These are phyloP conservation scores for Neoitamus cyanurus DNA, from an alignment of 2,888 invertebrate species.

Conservation along the genomic window DNA sequence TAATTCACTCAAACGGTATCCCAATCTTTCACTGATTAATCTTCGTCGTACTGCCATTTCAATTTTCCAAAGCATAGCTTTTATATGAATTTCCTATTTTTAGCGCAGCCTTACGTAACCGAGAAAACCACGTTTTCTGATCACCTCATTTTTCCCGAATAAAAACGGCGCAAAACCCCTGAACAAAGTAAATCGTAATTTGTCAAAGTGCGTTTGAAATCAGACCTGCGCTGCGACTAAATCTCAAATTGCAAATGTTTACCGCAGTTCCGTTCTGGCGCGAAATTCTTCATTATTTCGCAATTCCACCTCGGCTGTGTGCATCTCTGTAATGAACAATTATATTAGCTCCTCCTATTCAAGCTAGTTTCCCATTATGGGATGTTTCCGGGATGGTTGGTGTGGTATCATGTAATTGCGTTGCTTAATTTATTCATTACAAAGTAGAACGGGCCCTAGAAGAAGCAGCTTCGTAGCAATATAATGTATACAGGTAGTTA, in stretches of 20 bases:
- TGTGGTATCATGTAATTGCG: not conserved
- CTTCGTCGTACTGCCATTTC: no score
- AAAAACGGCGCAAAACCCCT: not conserved
- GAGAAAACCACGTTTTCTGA: not conserved
- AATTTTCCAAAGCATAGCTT: no score
- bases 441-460: not conserved
- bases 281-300: not conserved
- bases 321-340: not conserved
- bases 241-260: not conserved
- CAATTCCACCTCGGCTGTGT: not conserved
- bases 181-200: not conserved
- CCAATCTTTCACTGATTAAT: no score
- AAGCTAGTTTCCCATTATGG: not conserved
- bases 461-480: not conserved
- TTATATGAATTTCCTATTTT: not conserved
- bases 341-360: not conserved
- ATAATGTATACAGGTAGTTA: not conserved
- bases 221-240: not conserved
- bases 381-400: not conserved
- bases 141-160: not conserved
- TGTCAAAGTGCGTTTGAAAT: not conserved
- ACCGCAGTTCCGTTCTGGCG: not conserved
- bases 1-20: no score
- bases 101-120: not conserved
- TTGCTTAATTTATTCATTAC: conserved; percentile 1